Evolutionary conservation across 2,113 vertebrate species (phyloP), one percentile per base, ranked within the genome.

Genomic region (Egretta garzetta): DNA sequence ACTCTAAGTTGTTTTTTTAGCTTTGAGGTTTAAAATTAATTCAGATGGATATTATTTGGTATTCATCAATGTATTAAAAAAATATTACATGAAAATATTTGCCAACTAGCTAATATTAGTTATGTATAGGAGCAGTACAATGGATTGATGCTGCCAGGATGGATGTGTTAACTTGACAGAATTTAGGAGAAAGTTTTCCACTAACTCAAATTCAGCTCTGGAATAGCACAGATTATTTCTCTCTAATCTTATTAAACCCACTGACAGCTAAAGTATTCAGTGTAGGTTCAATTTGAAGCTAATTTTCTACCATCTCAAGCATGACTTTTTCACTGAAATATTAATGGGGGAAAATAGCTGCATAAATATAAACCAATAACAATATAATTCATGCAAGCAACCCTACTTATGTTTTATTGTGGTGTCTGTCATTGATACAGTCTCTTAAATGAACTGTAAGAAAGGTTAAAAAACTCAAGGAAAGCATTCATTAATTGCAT

Each of bases 91-190:
- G 17, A 92, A 32, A 35, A 5, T 23, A 12, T 2, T 63, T 67
- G 47, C 18, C n/a, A 50, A 37, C 9, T 58, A 0, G 0, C 12
- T 45, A 64, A 26, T 6, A 15, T 5, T n/a, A 33, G 5, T 67
- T 47, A n/a, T 23, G 11, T 50, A 19, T 3, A 43, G 28, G 75
- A 88, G 8, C 6, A 64, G 8, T 26, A 19, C 5, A 47, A 72
- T 4, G 11, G 43, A 45, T 73, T 5, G 1, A 43, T 66, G 6
- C 6, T 72, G 26, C 12, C 45, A 74, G 39, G 8, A 66, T 18
- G 28, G 17, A 45, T 47, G 6, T 32, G 9, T 20, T 66, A 35
- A 2, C 24, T 53, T 89, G 15, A 45, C 16, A 53, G 7, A 3
- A 17, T 30, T 72, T 45, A 37, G 4, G 5, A 82, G 15, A 53